These are phyloP conservation scores for Sarcophaga rosellei DNA, from an alignment of 2,888 invertebrate species.

Conservation along the genomic window DNA sequence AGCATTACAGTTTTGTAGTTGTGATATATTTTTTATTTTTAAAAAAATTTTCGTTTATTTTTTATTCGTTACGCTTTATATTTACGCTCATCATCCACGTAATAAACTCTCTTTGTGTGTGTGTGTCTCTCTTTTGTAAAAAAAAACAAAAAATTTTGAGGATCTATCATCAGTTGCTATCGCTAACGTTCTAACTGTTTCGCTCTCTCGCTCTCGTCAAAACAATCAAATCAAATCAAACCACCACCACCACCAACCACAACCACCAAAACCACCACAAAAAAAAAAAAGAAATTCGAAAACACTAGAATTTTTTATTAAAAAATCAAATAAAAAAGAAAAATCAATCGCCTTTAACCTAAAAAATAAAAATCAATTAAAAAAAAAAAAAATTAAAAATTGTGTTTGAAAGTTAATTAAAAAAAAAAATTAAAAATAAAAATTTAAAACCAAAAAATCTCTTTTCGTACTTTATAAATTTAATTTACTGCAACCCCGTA, in stretches of 20 bases:
- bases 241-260: conserved; percentile 67
- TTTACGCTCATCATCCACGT: conserved; percentile 65
- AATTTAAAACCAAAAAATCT: conserved; percentile 42
- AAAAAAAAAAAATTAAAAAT: conserved; percentile 1
- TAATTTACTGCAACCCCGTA: not conserved
- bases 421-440: not conserved
- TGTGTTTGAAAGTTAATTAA: conserved; percentile 30
- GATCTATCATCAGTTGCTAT: conserved; percentile 49
- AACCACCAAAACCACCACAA: conserved; percentile 56
- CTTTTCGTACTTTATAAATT: conserved; percentile 60
- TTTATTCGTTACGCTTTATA: conserved; percentile 34
- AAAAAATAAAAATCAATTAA: conserved; percentile 10
- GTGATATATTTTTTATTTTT: conserved; percentile 61
- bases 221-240: conserved; percentile 44
- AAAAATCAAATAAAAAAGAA: conserved; percentile 55
- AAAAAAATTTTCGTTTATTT: not conserved
- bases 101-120: conserved; percentile 52
- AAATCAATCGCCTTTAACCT: conserved; percentile 68
- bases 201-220: not conserved
- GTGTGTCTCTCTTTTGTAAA: conserved; percentile 43
- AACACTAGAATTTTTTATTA: conserved; percentile 43
- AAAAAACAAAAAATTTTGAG: conserved; percentile 43
- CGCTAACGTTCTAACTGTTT: not conserved
- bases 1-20: conserved; percentile 38
- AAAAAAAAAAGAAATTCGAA: conserved; percentile 7